Conservation (phyloP, 2,113 vertebrate genomes). For the Phyllopteryx taeniolatus region DNA sequence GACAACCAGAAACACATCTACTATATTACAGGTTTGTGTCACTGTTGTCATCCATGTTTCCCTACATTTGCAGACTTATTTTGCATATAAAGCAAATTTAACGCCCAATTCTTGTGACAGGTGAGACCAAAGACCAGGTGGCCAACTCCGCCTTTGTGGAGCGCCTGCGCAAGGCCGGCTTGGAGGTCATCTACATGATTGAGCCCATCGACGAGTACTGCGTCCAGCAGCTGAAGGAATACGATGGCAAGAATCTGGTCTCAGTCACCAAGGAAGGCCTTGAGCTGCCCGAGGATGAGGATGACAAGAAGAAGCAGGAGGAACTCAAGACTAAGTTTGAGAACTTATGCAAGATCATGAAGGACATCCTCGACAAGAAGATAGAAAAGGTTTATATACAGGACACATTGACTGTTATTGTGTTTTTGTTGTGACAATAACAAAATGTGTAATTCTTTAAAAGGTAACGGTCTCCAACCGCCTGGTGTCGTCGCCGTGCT, state of each 20-base stretch:
- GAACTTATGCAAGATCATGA: conserved; percentile 81
- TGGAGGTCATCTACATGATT: conserved; percentile 82
- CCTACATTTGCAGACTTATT: not conserved
- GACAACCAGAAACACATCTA: conserved; percentile 97
- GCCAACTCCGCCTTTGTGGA: conserved; percentile 82
- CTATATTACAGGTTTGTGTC: conserved; percentile 87
- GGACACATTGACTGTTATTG: too few species aligned
- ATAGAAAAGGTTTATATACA: conserved; percentile 76
- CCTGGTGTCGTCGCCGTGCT: conserved; percentile 77
- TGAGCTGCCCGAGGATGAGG: conserved; percentile 79
- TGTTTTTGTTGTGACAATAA: not conserved
- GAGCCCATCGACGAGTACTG: conserved; percentile 83
- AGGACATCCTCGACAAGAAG: conserved; percentile 81
- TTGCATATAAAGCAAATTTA: not conserved
- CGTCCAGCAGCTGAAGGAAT: conserved; percentile 81
- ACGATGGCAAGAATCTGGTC: conserved; percentile 76
- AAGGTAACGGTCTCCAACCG: conserved; percentile 78
- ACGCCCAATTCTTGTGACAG: conserved; percentile 40
- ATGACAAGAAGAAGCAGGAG: conserved; percentile 76
- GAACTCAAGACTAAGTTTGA: conserved; percentile 77
- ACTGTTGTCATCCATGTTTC: not conserved
- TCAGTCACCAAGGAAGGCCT: conserved; percentile 81
- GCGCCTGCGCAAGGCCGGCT: conserved; percentile 76
- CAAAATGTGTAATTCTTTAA: not conserved
- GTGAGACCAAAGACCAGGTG: conserved; percentile 81